These are phyloP conservation scores for Lasioglossum malachurum DNA, from an alignment of 2,888 invertebrate genomes.

Conservation along the genomic window DNA sequence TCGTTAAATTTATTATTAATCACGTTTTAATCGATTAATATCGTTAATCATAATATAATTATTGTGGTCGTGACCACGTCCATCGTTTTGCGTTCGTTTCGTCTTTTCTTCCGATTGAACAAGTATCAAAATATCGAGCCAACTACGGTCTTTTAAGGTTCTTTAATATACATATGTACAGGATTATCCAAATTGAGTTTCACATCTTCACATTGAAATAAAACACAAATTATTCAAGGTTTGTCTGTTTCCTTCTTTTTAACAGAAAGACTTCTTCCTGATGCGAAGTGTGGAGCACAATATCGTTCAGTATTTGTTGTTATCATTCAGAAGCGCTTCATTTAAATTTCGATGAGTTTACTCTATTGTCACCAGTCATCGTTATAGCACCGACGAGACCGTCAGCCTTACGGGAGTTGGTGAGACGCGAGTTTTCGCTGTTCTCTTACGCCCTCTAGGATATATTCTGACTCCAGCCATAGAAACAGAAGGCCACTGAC, in stretches of 20 bases:
- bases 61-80: background rate
- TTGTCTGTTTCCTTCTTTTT: background rate
- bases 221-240: background rate
- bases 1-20: slow-evolving; percentile 29
- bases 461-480: no score
- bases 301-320: no score
- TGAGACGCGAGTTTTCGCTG: no score
- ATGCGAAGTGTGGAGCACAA: background rate
- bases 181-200: background rate
- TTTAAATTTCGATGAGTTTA: no score
- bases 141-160: background rate
- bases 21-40: no score
- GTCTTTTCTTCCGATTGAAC: slow-evolving; percentile 6
- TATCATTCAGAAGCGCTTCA: no score
- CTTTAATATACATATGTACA: background rate
- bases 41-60: background rate
- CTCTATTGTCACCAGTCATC: no score
- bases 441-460: no score
- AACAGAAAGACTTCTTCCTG: background rate
- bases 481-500: no score
- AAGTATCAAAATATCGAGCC: slow-evolving; percentile 18
- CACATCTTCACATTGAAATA: background rate
- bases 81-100: slow-evolving; percentile 6
- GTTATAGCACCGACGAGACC: no score
- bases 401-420: no score